Base-by-base conservation (phyloP, 2,797 vertebrate species). In the Yasuhikotakia modesta region DNA sequence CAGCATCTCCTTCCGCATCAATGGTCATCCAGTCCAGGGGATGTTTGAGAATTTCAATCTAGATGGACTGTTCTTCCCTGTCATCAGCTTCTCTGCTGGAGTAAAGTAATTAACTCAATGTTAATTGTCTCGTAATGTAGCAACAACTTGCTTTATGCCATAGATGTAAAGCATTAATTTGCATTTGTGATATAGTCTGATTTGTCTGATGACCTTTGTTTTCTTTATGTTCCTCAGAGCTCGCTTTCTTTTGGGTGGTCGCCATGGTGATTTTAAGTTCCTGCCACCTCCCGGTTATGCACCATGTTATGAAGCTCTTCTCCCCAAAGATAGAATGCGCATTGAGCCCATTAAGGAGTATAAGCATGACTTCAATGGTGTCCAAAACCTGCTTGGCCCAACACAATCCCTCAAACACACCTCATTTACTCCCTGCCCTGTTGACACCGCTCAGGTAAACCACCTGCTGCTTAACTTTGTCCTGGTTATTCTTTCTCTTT, bases 11-110 rank as follows among this genome's bases (percentile, higher is more conserved):
- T 96, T 98, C 89, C 95, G 96, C 8, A 94, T 97, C 80, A 97
- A 97, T 3, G 96, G 96, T 5, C 95, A 94, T 83, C 95, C 96
- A 0, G 96, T 97, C 78, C 96, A 96, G 89, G 96, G 96, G 11
- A 96, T 98, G 94, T 97, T 97, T 79, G 96, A 98, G 77, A 94
- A 95, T 88, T 98, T 98, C 86, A 98, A 98, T 60, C 85, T 96
- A 10, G 94, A 98, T 0, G 94, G 95, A 12, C 95, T 98, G 73
- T 97, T 97, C 86, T 98, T 96, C 79, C 96, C 96, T 0, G 95
- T 94, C 10, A 92, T 95, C 86, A 98, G 96, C 90, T 96, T 96
- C 85, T 96, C 95, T 0, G 95, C 95, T n/a, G 96, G 96, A 75
- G 84, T 97, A 84, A 96, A 94, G 96, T 97, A 80, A 92, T 91